These are phyloP conservation scores for Petrocephalus sullivani DNA, from an alignment of 2,797 vertebrate species.

Conservation along the genomic window DNA sequence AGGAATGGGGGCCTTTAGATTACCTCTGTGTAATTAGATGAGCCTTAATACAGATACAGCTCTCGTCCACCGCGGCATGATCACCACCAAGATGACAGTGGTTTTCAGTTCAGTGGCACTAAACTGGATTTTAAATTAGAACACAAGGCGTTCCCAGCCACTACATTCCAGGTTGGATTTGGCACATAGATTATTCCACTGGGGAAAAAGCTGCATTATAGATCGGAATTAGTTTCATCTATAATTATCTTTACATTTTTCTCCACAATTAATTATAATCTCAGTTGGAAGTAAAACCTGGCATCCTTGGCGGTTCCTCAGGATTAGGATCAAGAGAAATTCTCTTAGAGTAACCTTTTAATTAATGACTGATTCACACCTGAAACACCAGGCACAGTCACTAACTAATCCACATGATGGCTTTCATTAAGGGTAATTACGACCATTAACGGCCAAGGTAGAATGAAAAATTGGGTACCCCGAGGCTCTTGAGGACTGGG, in stretches of 20 bases:
- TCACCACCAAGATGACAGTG: background rate
- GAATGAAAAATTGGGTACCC: background rate
- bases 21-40: background rate
- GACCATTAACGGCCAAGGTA: background rate
- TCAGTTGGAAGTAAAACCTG: background rate
- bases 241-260: constrained; percentile 1
- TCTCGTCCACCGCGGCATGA: background rate
- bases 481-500: background rate
- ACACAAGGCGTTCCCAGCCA: background rate
- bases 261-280: background rate
- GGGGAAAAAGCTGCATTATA: background rate
- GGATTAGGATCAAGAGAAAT: background rate
- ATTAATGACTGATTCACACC: constrained; percentile 2
- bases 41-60: background rate
- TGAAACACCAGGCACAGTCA: background rate
- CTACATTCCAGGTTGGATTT: background rate
- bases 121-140: background rate
- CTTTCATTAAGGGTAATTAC: background rate
- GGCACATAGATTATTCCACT: background rate
- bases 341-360: constrained; percentile 6
- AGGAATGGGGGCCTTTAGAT: background rate
- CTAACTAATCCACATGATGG: constrained; percentile 4
- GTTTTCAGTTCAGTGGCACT: background rate
- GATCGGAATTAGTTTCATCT: background rate
- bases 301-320: background rate